These are phyloP conservation scores for Psettodes erumei DNA, from an alignment of 2,113 vertebrate species.

Conservation along the genomic window DNA sequence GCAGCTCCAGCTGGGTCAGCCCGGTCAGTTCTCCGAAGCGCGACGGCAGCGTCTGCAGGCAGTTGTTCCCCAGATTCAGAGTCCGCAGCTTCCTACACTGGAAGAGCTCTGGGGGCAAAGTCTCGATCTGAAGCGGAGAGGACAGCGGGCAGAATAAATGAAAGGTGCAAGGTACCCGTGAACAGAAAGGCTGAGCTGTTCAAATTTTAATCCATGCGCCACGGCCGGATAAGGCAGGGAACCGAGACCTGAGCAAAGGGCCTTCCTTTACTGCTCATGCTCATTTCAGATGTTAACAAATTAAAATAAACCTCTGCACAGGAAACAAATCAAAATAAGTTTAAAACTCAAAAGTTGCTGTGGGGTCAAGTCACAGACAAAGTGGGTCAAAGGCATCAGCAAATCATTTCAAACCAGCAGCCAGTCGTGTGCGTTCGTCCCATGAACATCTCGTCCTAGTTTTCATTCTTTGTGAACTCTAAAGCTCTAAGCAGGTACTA, in stretches of 20 bases:
- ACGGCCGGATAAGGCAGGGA: neutral
- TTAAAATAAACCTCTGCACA: neutral
- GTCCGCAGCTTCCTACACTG: slow-evolving; percentile 96
- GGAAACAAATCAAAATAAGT: neutral
- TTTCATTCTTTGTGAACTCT: neutral
- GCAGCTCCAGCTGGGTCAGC: slow-evolving; percentile 93
- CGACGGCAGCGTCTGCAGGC: slow-evolving; percentile 90
- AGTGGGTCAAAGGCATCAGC: neutral
- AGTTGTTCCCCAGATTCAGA: slow-evolving; percentile 95
- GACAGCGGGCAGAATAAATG: slow-evolving; percentile 12
- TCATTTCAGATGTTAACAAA: slow-evolving; percentile 4
- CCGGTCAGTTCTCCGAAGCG: slow-evolving; percentile 92
- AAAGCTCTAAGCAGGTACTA: neutral
- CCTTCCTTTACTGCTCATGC: neutral
- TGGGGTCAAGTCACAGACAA: neutral
- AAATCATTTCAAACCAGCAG: slow-evolving; percentile 1
- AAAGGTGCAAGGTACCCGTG: neutral
- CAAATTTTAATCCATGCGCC: slow-evolving; percentile 19
- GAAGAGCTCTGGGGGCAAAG: slow-evolving; percentile 93
- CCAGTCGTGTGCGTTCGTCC: neutral
- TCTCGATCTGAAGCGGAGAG: slow-evolving; percentile 87
- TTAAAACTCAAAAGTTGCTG: neutral
- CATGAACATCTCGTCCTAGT: neutral
- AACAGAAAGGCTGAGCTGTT: slow-evolving; percentile 7
- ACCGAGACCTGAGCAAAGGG: neutral